Evolutionary conservation across 1,140 invertebrate species (phyloP), one percentile per base, ranked within the genome.

Genomic region (Temnothorax longispinosus): DNA sequence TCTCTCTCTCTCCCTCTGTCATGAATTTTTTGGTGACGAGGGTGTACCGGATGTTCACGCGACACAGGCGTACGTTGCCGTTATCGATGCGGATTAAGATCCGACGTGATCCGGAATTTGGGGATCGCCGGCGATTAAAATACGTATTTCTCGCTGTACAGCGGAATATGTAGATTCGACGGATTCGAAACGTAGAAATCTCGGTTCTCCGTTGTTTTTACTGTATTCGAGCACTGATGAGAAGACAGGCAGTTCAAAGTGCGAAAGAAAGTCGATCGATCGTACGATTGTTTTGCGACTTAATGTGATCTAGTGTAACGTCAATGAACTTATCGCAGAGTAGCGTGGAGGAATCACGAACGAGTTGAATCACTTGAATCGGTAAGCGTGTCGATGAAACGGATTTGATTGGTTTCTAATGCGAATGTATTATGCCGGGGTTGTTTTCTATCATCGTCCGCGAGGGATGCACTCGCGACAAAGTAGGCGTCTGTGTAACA

Each of bases 1-100:
- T 78, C 74, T 85, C 74, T 85, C 58, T 85, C 82, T 77, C 71
- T 78, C 50, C 62, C 41, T 54, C 80, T 18, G 54, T n/a, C 47
- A 41, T n/a, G 38, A 58, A 71, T 85, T 76, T 86, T 47, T 64
- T 41, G n/a, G 11, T 44, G 41, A 32, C 69, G 54, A 75, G 56
- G 44, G 35, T 84, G 44, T 38, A 60, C 13, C 69, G 56, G 11
- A 47, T 60, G 41, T 84, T 50, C 18, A 41, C 44, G 41, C 69
- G 69, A 60, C 54, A 47, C 32, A 60, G 13, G 32, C n/a, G n/a
- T 52, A 52, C 44, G 27, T 65, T 44, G 50, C 52, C 13, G 62
- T 75, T 60, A 58, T 85, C 72, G 56, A 74, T 82, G 60, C 52
- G 52, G 67, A 84, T 74, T 41, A 50, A 50, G 8, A 35, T 60